Conservation (phyloP, 2,113 vertebrate genomes). For the Hippopotamus amphibius region DNA sequence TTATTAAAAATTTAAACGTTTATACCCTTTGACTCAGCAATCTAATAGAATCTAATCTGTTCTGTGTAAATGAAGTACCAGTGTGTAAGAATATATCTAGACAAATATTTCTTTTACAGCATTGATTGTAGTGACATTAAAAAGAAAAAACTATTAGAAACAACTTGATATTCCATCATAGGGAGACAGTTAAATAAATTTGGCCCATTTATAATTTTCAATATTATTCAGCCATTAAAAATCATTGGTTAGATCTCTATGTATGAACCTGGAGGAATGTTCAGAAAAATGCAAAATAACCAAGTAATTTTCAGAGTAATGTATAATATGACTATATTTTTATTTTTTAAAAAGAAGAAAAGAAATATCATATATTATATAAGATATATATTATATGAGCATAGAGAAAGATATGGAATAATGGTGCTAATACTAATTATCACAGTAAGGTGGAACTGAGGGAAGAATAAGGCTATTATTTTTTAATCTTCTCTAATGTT, state of each 20-base stretch:
- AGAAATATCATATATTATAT: neutral
- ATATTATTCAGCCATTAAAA: conserved; percentile 32
- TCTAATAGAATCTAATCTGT: neutral
- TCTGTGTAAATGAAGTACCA: neutral
- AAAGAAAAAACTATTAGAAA: conserved; percentile 13
- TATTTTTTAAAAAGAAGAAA: neutral
- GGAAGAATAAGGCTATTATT: neutral
- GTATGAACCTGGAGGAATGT: neutral
- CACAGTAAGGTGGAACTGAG: neutral
- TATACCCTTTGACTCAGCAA: neutral
- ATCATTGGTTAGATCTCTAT: neutral
- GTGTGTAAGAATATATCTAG: neutral
- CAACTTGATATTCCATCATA: neutral
- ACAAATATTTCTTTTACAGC: neutral
- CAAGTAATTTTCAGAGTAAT: neutral
- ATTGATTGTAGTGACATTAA: neutral
- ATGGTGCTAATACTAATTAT: neutral
- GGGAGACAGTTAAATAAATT: neutral
- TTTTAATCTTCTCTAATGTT: neutral
- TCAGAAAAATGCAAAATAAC: neutral
- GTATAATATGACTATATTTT: neutral
- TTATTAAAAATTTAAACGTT: neutral
- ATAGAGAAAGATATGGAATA: neutral
- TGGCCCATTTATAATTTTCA: neutral
- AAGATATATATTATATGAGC: neutral